Percentiles rank a stretch among this genome's conserved stretches.
phyloP scores from a whole-genome alignment of 2,888 invertebrate species.

The Serrognathus titanus region DNA sequence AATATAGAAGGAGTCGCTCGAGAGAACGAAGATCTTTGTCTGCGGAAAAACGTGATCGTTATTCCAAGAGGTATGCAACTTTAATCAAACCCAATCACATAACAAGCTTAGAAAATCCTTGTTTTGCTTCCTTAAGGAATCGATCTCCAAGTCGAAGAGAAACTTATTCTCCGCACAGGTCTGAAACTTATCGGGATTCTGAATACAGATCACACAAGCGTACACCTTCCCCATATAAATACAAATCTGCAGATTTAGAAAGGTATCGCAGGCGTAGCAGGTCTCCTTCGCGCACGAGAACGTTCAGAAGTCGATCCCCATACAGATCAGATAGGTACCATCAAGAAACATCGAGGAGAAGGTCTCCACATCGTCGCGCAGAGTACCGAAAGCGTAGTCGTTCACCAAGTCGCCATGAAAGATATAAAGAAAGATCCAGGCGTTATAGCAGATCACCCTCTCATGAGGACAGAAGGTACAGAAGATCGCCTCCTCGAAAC shows the following conservation, averaged over 20 bases:
- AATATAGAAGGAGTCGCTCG: too few relatives aligned
- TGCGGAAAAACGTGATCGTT: background rate
- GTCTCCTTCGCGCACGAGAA: conserved; percentile 1
- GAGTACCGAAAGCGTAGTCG: conserved; percentile 12
- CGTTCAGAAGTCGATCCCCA: conserved; percentile 5
- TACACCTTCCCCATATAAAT: conserved; percentile 7
- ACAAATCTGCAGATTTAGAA: background rate
- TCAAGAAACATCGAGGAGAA: background rate
- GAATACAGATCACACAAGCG: conserved; percentile 3
- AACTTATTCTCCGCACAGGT: conserved; percentile 2
- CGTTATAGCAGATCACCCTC: background rate
- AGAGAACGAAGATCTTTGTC: background rate
- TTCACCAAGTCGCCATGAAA: conserved; percentile 5
- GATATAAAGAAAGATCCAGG: conserved; percentile 1
- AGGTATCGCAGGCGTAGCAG: conserved; percentile 1
- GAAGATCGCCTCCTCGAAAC: conserved; percentile 2
- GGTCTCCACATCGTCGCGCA: conserved; percentile 2
- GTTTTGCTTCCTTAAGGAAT: too few relatives aligned
- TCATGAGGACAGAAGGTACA: conserved; percentile 6
- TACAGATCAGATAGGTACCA: background rate
- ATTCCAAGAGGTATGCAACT: background rate
- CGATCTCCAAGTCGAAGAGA: too few relatives aligned
- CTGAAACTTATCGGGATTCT: conserved; percentile 9
- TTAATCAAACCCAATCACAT: too few relatives aligned
- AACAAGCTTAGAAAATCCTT: too few relatives aligned